Base-by-base conservation (phyloP, 2,888 invertebrate genomes). In the Ephialtes manifestator region DNA sequence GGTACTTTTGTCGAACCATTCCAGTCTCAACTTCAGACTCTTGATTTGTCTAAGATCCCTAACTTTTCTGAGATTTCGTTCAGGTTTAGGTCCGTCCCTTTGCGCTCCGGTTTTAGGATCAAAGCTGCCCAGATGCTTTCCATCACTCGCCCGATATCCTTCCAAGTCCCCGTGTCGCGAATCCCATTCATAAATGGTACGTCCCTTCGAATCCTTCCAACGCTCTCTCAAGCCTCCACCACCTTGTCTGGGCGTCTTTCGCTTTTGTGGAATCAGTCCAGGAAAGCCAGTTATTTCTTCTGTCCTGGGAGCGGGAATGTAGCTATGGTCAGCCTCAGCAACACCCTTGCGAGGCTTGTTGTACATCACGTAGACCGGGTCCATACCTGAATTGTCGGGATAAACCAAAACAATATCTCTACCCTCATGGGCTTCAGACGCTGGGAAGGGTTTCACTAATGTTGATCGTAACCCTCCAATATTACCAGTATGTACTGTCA, bases 321-420 rank as follows among this genome's bases (percentile, higher is more conserved):
- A 63, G 2, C 39, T 3, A 39, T 63, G 63, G n/a, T 39, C 63
- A 7, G 63, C 63, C 1, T 63, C 39, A 18, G 63, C 18, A 35
- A 63, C 63, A 1, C 63, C 63, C n/a, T 63, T 63, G 18, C 63
- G 63, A 11, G 63, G 63, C 31, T 63, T 63, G 39, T 63, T 63
- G 39, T 39, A 63, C 63, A 63, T 63, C 35, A 63, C 39, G 39
- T 63, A 63, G 18, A 63, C 63, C n/a, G 63, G 63, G 2, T 63
- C 63, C 39, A 63, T 35, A 35, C 63, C 63, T 5, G 63, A 18
- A n/a, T 63, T 63, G 7, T 63, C 63, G 0, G 63, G 63, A 63
- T 63, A 63, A 8, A 63, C 63, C 31, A 63, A 18, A 2, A 63
- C 63, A 1, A 63, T 18, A 11, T 63, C 63, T n/a, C 63, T 35